These are phyloP conservation scores for Erebia epiphron DNA, from an alignment of 2,888 invertebrate species.

Conservation along the genomic window DNA sequence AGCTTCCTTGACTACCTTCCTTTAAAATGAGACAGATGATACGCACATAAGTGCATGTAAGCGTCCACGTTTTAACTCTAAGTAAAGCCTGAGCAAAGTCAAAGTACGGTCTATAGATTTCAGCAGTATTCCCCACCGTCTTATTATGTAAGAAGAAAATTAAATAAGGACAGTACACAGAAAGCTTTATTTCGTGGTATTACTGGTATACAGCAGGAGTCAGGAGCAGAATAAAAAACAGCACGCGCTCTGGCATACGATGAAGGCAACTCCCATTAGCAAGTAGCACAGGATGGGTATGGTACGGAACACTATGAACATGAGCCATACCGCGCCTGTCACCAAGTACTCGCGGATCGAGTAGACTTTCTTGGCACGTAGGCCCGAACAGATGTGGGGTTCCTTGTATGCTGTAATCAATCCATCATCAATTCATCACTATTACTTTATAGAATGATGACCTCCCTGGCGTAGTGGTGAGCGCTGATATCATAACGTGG, in stretches of 20 bases:
- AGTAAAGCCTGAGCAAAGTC: too few relatives aligned
- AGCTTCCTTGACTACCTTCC: too few relatives aligned
- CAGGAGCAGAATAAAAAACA: slow-evolving; percentile 52
- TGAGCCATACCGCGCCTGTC: slow-evolving; percentile 20
- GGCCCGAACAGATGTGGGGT: slow-evolving; percentile 46
- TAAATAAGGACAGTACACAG: too few relatives aligned
- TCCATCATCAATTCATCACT: background rate
- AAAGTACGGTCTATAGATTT: too few relatives aligned
- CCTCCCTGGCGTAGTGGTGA: too few relatives aligned
- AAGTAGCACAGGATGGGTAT: slow-evolving; percentile 49
- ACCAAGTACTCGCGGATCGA: slow-evolving; percentile 41
- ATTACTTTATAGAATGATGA: background rate
- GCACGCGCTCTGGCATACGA: slow-evolving; percentile 43
- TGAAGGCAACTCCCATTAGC: slow-evolving; percentile 44
- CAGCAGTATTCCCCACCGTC: too few relatives aligned
- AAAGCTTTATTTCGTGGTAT: background rate
- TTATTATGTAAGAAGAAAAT: too few relatives aligned
- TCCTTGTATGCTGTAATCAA: slow-evolving; percentile 48
- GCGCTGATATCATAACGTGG: too few relatives aligned
- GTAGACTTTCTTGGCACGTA: slow-evolving; percentile 42
- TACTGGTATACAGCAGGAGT: slow-evolving; percentile 20
- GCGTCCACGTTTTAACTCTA: too few relatives aligned
- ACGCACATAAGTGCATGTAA: too few relatives aligned
- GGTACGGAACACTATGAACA: slow-evolving; percentile 35
- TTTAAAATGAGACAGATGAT: too few relatives aligned